A percentile compares a stretch with the other conserved stretches of the same genome.
These are phyloP conservation scores for Melipona beecheii DNA, from an alignment of 2,888 invertebrate species.

Conservation along the genomic window DNA sequence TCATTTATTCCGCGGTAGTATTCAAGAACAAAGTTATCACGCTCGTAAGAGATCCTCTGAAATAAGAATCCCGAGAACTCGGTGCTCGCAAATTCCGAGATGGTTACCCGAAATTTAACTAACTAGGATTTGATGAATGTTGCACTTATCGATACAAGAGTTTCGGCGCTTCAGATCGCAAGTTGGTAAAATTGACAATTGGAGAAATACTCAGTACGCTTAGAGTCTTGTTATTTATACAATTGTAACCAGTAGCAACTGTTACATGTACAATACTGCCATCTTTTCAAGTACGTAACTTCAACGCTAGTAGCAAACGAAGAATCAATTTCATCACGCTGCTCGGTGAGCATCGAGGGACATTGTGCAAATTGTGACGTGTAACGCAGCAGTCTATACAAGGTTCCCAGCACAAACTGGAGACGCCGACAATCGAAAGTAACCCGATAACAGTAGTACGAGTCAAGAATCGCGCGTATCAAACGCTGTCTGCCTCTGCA, in stretches of 20 bases:
- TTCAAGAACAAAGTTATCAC: slow-evolving; percentile 21
- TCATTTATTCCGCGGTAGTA: slow-evolving; percentile 8
- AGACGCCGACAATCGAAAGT: background rate
- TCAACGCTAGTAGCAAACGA: background rate
- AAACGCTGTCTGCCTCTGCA: background rate
- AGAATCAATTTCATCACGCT: background rate
- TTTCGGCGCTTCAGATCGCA: background rate
- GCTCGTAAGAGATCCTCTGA: background rate
- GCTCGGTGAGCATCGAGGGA: background rate
- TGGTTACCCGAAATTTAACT: slow-evolving; percentile 6
- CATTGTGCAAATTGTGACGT: background rate
- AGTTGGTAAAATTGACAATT: background rate
- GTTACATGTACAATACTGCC: too few relatives aligned
- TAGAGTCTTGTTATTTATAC: too few relatives aligned
- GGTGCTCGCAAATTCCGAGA: background rate
- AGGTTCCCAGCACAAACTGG: background rate
- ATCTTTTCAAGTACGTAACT: background rate
- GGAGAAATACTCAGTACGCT: too few relatives aligned
- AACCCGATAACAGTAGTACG: slow-evolving; percentile 1
- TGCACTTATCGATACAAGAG: slow-evolving; percentile 19
- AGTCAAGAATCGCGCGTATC: slow-evolving; percentile 2
- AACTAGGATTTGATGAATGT: slow-evolving; percentile 8
- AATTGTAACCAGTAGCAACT: too few relatives aligned
- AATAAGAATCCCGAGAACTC: background rate
- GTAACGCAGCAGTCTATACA: background rate